A percentile compares a stretch with the other conserved stretches of the same genome.
Evolutionary conservation across 2,888 invertebrate genomes (phyloP).

Genomic region (Invenusta paracnida): DNA sequence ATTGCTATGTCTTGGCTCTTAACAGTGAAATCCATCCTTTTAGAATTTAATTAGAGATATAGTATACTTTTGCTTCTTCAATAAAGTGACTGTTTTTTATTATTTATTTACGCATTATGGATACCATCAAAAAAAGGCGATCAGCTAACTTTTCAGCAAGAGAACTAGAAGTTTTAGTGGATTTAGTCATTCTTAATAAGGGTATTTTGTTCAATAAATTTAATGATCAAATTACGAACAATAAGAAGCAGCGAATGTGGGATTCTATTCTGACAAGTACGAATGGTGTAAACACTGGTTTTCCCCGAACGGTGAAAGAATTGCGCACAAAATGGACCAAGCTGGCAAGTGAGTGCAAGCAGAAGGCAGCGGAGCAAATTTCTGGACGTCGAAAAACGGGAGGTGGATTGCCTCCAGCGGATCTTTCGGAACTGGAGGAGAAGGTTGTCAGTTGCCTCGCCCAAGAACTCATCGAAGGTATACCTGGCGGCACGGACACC

Average conservation of each 20-base stretch:
- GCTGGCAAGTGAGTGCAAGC: constrained; percentile 12
- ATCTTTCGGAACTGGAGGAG: constrained; percentile 22
- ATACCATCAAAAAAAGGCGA: neutral
- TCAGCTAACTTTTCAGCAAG: neutral
- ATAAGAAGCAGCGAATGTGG: constrained; percentile 9
- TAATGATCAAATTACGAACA: constrained; percentile 23
- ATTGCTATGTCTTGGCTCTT: neutral
- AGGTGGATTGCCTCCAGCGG: neutral
- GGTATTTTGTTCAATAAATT: constrained; percentile 14
- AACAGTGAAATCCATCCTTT: neutral
- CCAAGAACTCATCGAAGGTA: constrained; percentile 19
- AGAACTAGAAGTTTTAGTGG: neutral
- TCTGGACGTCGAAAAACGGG: neutral
- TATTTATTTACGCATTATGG: neutral
- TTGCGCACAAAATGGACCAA: neutral
- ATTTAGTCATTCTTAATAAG: neutral
- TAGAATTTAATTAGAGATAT: neutral
- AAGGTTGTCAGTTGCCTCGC: constrained; percentile 26
- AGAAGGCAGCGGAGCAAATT: neutral
- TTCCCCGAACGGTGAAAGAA: neutral
- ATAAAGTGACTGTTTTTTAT: neutral
- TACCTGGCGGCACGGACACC: constrained; percentile 18
- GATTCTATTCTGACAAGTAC: constrained; percentile 8
- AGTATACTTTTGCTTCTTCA: neutral
- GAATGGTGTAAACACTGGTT: neutral